Evolutionary conservation across 2,113 vertebrate species (phyloP).

Genomic region (Psephotus haematonotus): DNA sequence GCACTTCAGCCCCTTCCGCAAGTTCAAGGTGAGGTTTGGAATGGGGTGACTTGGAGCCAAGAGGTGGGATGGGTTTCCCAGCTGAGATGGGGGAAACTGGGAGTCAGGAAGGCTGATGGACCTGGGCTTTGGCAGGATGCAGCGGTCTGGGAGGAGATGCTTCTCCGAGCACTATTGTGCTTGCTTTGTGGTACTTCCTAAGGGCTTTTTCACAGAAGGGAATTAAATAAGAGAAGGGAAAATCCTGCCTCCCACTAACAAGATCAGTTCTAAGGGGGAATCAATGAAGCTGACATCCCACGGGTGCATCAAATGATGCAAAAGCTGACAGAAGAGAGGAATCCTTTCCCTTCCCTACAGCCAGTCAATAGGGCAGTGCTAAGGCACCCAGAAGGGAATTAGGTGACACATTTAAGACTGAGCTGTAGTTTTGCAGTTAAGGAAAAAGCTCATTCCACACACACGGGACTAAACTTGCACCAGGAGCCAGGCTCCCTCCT

Average conservation of each 20-base stretch:
- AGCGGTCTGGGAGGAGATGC: not conserved
- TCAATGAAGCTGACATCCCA: not conserved
- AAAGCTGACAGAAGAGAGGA: not conserved
- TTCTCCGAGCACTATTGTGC: not conserved
- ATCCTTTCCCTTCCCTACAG: not conserved
- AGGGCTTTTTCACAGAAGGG: not conserved
- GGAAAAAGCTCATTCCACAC: not conserved
- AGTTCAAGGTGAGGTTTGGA: conserved; percentile 85
- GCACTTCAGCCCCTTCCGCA: conserved; percentile 90
- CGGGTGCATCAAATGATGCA: not conserved
- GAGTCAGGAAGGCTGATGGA: not conserved
- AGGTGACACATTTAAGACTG: not conserved
- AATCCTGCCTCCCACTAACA: not conserved
- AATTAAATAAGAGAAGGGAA: not conserved
- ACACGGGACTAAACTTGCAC: fast-evolving
- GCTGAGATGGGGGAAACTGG: not conserved
- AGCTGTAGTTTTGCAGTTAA: not conserved
- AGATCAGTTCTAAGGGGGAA: not conserved
- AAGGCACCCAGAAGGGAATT: fast-evolving
- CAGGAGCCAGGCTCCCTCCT: not conserved
- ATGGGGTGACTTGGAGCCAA: not conserved
- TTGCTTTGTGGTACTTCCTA: not conserved
- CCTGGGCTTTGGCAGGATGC: not conserved
- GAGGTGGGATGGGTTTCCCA: not conserved
- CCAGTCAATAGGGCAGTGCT: not conserved